phyloP scores from a whole-genome alignment of 2,888 invertebrate species.

The Eumacrocentrus americanus region DNA sequence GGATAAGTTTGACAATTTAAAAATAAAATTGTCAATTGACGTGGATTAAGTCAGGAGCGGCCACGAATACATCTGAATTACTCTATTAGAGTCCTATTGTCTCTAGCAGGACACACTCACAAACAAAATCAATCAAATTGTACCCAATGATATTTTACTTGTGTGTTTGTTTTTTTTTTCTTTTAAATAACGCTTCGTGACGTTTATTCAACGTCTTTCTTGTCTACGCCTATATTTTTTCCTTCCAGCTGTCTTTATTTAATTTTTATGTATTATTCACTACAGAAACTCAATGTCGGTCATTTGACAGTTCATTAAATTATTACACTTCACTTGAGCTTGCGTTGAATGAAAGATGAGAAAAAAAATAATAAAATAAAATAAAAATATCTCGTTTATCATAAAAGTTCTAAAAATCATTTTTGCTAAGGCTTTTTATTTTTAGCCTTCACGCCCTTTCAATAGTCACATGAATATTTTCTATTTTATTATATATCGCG shows the following conservation, averaged over 20 bases:
- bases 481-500: no score
- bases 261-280: slow-evolving; percentile 47
- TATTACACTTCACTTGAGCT: slow-evolving; percentile 32
- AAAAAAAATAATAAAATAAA: slow-evolving; percentile 23
- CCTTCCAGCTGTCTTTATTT: slow-evolving; percentile 38
- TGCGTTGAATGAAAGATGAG: slow-evolving; percentile 31
- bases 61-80: slow-evolving; percentile 38
- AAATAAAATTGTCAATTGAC: slow-evolving; percentile 32
- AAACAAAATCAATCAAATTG: no score
- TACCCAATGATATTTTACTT: no score
- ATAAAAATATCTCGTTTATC: slow-evolving; percentile 32
- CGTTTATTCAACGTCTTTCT: background rate
- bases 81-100: background rate
- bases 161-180: no score
- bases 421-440: slow-evolving; percentile 37
- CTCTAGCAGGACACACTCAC: no score
- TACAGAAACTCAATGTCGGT: slow-evolving; percentile 47
- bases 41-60: slow-evolving; percentile 47
- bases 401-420: slow-evolving; percentile 47
- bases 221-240: slow-evolving; percentile 33
- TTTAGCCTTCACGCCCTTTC: slow-evolving; percentile 33
- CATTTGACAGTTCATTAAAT: slow-evolving; percentile 32
- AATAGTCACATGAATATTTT: slow-evolving; percentile 29
- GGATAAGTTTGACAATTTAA: slow-evolving; percentile 40
- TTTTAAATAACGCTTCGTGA: no score